phyloP scores from a whole-genome alignment of 1,140 invertebrate species.

The Scylla paramamosain region DNA sequence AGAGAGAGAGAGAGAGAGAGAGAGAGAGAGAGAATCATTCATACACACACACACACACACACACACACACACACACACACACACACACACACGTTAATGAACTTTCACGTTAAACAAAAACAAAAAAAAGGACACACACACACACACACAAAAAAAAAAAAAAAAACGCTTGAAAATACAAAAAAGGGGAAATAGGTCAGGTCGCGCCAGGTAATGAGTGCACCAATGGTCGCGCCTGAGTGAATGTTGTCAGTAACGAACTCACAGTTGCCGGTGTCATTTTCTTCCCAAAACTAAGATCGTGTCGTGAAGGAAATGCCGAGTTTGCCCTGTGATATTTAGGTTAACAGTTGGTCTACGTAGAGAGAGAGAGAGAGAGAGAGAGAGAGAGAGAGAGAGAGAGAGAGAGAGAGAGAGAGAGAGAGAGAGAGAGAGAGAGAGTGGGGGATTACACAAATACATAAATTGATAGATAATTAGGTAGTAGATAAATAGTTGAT shows the following conservation, averaged over 20 bases:
- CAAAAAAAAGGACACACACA: neutral
- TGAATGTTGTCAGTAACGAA: neutral
- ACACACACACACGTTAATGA: neutral
- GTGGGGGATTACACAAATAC: too few species aligned
- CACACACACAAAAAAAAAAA: neutral
- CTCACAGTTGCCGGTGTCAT: neutral
- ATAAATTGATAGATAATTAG: too few species aligned
- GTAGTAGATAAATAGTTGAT: too few species aligned
- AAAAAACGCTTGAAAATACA: neutral
- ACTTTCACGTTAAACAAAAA: neutral
- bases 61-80: neutral
- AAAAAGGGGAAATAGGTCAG: neutral
- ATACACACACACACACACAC: too few species aligned
- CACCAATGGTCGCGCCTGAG: neutral
- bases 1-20: too few species aligned
- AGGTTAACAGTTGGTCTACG: too few species aligned
- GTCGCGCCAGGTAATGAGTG: neutral
- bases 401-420: constrained; percentile 18
- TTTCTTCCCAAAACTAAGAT: neutral
- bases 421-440: neutral
- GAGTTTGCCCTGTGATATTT: too few species aligned
- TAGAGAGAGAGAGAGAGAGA: neutral
- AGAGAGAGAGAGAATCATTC: too few species aligned
- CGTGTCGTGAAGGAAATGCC: neutral
- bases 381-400: constrained; percentile 12